These are phyloP conservation scores for Diplosoma virens DNA, from an alignment of 23 tunicate species.

Conservation along the genomic window DNA sequence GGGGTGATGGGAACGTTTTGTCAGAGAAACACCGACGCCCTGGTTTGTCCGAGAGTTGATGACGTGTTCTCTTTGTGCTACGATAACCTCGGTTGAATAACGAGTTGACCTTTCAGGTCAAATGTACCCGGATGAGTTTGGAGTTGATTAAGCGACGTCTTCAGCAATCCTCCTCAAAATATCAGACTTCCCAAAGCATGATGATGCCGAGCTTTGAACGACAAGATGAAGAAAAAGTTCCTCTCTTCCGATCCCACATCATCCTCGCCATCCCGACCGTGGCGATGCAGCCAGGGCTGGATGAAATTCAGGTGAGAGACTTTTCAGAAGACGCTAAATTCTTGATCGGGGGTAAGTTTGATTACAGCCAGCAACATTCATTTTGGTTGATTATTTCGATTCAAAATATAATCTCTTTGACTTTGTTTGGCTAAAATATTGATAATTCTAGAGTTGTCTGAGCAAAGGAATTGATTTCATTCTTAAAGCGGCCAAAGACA, in stretches of 20 bases:
- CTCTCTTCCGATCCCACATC: slow-evolving; percentile 72
- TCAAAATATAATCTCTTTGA: no score
- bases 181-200: slow-evolving; percentile 47
- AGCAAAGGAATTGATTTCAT: slow-evolving; percentile 60
- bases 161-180: slow-evolving; percentile 68
- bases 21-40: slow-evolving; percentile 75
- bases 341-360: no score
- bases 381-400: no score
- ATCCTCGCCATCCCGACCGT: slow-evolving; percentile 79
- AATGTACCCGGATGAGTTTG: slow-evolving; percentile 64
- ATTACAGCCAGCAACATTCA: no score
- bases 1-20: slow-evolving; percentile 74
- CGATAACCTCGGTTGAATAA: no score
- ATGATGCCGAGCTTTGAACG: slow-evolving; percentile 31
- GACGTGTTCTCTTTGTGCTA: no score
- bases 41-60: no score
- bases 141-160: slow-evolving; percentile 77
- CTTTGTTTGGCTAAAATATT: no score
- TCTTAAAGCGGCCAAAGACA: slow-evolving; percentile 64
- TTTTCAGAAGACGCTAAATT: no score
- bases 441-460: slow-evolving; percentile 5
- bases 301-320: slow-evolving; percentile 71
- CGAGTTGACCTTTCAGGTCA: slow-evolving; percentile 43
- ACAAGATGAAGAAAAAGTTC: slow-evolving; percentile 59
- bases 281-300: slow-evolving; percentile 66